Percentiles rank a stretch among this genome's conserved stretches.
These are phyloP conservation scores for Hydrocynus forskahlii DNA, from an alignment of 2,797 vertebrate species.

Conservation along the genomic window DNA sequence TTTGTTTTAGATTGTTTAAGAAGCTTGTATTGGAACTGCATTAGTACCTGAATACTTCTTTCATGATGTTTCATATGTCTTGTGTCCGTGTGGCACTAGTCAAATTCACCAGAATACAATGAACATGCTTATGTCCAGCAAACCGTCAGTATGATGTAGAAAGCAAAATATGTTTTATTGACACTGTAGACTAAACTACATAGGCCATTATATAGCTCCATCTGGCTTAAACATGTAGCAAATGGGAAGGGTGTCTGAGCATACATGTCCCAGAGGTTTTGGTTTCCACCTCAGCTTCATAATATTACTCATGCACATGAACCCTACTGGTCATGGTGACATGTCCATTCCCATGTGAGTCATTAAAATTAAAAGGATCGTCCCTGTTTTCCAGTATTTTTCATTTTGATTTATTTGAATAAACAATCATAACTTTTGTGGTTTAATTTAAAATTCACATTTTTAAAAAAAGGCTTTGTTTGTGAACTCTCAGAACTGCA, in stretches of 20 bases:
- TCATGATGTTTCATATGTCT: background rate
- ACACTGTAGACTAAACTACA: background rate
- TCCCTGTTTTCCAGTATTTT: conserved; percentile 19
- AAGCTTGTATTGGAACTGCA: background rate
- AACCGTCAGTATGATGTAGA: background rate
- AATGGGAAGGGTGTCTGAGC: conserved; percentile 48
- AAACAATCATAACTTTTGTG: too few relatives aligned
- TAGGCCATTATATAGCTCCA: conserved; percentile 21
- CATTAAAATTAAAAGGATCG: conserved; percentile 38
- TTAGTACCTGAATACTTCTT: background rate
- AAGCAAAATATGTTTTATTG: background rate
- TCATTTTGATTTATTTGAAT: conserved; percentile 11
- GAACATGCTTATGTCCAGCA: background rate
- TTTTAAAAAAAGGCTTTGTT: too few relatives aligned
- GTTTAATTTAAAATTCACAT: too few relatives aligned
- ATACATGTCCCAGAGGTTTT: conserved; percentile 44
- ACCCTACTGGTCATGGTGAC: conserved; percentile 41
- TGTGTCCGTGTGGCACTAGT: background rate
- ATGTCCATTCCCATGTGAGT: conserved; percentile 58
- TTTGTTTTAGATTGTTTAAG: too few relatives aligned
- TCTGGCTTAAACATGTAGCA: conserved; percentile 75
- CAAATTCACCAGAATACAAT: background rate
- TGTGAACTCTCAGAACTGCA: too few relatives aligned
- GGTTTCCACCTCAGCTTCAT: conserved; percentile 54
- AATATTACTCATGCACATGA: conserved; percentile 50